Conservation (phyloP, 2,888 invertebrate species). For the Orthosia gothica region DNA sequence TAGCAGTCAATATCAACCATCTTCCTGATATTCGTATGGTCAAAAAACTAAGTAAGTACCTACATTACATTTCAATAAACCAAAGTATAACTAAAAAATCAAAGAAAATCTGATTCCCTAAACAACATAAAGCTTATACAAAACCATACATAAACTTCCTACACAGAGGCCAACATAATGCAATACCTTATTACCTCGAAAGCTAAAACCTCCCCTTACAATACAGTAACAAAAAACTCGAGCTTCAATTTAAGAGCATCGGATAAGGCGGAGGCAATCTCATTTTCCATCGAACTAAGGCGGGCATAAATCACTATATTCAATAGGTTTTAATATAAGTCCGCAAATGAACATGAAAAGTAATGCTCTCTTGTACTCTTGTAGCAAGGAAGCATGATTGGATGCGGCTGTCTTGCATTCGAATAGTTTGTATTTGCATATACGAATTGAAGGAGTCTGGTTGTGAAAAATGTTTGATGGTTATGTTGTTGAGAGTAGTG, state of each 20-base stretch:
- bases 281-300: conserved; percentile 60
- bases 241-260: conserved; percentile 60
- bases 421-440: conserved; percentile 71
- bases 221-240: conserved; percentile 57
- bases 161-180: conserved; percentile 16
- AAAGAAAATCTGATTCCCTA: not conserved
- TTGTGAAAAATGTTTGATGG: not conserved
- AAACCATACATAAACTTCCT: conserved; percentile 13
- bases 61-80: no score
- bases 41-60: no score
- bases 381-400: conserved; percentile 65
- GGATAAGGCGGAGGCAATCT: conserved; percentile 63
- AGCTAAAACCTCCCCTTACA: conserved; percentile 58
- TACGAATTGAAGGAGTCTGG: conserved; percentile 29
- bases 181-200: conserved; percentile 43
- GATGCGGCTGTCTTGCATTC: conserved; percentile 69
- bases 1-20: no score
- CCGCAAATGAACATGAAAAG: conserved; percentile 56
- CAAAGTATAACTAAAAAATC: not conserved
- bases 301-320: conserved; percentile 72
- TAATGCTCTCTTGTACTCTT: conserved; percentile 46
- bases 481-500: not conserved
- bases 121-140: not conserved
- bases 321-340: conserved; percentile 70
- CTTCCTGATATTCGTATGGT: no score